A percentile compares a stretch with the other conserved stretches of the same genome.
Evolutionary conservation across 1,140 invertebrate species (phyloP).

Genomic region (Drosophila seguyi): DNA sequence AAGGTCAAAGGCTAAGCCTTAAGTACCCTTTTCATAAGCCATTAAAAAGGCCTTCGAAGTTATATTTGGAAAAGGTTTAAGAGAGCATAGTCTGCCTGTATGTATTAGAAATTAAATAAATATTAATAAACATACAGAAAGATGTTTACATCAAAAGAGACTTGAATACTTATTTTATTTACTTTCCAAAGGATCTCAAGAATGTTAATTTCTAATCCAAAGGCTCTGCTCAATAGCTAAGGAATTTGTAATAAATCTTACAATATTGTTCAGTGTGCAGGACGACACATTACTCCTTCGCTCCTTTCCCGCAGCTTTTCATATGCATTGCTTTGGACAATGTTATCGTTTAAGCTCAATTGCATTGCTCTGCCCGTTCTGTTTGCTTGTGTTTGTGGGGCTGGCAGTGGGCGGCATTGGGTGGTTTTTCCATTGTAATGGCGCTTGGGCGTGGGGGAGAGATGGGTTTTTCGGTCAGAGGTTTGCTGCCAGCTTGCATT

Average conservation of each 20-base stretch:
- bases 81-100: too few relatives aligned
- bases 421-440: conserved; percentile 10
- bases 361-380: conserved; percentile 51
- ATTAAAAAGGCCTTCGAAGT: not conserved
- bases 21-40: too few relatives aligned
- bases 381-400: conserved; percentile 24
- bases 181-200: not conserved
- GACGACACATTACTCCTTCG: conserved; percentile 12
- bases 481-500: conserved; percentile 43
- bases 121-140: too few relatives aligned
- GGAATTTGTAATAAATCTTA: too few relatives aligned
- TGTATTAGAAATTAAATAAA: not conserved
- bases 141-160: not conserved
- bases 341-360: conserved; percentile 78
- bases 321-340: conserved; percentile 52
- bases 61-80: too few relatives aligned
- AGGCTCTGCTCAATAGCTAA: not conserved
- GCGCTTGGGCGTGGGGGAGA: not conserved
- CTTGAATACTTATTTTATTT: not conserved
- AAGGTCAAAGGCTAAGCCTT: not conserved
- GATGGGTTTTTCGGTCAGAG: conserved; percentile 36
- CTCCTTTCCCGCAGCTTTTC: conserved; percentile 33
- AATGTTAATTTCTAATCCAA: too few relatives aligned
- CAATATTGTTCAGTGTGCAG: not conserved
- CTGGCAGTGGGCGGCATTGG: not conserved